These are phyloP conservation scores for Mnemiopsis leidyi DNA, from an alignment of 37 sponge, comb jelly and placozoan genomes.

Conservation along the genomic window DNA sequence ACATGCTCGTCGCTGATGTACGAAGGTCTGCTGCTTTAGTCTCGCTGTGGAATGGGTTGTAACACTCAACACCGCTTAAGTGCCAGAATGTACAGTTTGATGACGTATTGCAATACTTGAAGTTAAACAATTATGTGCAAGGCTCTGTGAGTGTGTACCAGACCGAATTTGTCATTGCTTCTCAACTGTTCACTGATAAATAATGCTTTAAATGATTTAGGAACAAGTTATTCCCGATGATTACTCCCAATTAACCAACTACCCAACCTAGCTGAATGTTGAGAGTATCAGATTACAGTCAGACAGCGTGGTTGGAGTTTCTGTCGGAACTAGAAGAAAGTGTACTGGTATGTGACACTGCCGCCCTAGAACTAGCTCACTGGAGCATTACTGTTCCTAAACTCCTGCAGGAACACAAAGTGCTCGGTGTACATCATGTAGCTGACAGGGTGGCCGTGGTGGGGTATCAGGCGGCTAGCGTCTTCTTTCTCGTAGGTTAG, in stretches of 20 bases:
- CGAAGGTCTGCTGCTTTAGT: no score
- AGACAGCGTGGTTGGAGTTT: not conserved
- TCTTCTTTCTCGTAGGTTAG: constrained; percentile 23
- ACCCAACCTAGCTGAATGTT: not conserved
- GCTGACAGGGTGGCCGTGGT: not conserved
- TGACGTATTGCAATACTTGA: no score
- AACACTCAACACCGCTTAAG: no score
- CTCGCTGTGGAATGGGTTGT: no score
- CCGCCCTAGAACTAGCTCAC: constrained; percentile 12
- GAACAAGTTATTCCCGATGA: not conserved
- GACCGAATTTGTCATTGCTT: no score
- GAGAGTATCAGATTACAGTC: not conserved
- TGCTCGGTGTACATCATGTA: not conserved
- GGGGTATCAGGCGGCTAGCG: not conserved
- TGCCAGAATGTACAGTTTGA: no score
- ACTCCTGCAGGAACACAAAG: not conserved
- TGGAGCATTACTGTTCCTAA: not conserved
- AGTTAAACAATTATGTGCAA: no score
- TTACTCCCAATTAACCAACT: not conserved
- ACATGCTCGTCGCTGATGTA: no score
- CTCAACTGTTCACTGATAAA: no score
- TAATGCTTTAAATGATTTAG: not conserved
- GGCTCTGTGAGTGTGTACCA: no score
- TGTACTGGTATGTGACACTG: constrained; percentile 33
- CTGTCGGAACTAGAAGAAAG: not conserved